phyloP scores from a whole-genome alignment of 2,113 vertebrate species.

The Gambusia holbrooki region DNA sequence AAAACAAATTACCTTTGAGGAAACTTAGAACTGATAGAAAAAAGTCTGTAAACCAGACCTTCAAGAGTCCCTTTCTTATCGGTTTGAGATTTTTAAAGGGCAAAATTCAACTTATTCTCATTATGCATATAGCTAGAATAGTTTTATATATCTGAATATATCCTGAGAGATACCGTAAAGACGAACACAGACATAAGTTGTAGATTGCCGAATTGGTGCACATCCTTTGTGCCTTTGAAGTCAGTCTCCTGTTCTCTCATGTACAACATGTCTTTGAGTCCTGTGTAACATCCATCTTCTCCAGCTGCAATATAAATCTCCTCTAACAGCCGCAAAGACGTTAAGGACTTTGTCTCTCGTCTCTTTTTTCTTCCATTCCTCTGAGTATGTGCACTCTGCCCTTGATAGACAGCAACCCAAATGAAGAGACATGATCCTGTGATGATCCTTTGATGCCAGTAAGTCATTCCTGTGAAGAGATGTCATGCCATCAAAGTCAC shows the following conservation, averaged over 20 bases:
- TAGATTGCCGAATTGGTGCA: neutral
- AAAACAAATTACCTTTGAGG: neutral
- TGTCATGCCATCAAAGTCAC: slow-evolving; percentile 39
- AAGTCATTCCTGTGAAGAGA: slow-evolving; percentile 70
- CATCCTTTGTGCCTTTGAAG: neutral
- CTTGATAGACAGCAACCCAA: slow-evolving; percentile 57
- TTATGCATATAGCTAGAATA: neutral
- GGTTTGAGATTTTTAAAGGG: no score
- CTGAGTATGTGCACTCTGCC: neutral
- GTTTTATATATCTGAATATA: no score
- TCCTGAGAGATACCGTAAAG: neutral
- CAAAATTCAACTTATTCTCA: neutral
- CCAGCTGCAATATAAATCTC: slow-evolving; percentile 10
- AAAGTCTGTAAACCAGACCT: neutral
- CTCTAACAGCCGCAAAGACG: slow-evolving; percentile 32
- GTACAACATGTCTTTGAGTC: slow-evolving; percentile 1
- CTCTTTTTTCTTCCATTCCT: slow-evolving; percentile 13
- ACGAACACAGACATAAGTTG: neutral
- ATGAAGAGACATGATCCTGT: slow-evolving; percentile 65
- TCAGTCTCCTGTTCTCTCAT: neutral
- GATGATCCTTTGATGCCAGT: slow-evolving; percentile 61
- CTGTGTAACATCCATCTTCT: slow-evolving; percentile 24
- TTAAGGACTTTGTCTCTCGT: slow-evolving; percentile 24
- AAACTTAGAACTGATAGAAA: neutral
- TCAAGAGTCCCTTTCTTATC: neutral